A percentile compares a stretch with the other conserved stretches of the same genome.
Evolutionary conservation across 2,113 vertebrate genomes (phyloP).

Genomic region (Aplodontia rufa): DNA sequence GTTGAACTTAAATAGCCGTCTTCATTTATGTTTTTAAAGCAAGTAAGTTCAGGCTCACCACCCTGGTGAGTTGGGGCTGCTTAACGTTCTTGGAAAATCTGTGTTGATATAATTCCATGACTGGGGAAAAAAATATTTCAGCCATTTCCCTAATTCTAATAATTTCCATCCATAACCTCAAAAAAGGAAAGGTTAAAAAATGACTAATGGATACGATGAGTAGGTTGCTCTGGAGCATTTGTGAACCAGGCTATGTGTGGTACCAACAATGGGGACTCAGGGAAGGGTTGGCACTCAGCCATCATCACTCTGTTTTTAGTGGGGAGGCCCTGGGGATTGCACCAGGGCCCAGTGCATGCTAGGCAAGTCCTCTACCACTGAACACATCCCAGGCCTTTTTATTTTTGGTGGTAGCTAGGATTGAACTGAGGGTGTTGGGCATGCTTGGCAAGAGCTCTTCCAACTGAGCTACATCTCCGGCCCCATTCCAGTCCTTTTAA

Average conservation of each 20-base stretch:
- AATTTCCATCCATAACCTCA: constrained; percentile 63
- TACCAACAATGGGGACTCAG: neutral
- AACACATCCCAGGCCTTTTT: neutral
- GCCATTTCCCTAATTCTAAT: constrained; percentile 58
- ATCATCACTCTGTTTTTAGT: too few relatives aligned
- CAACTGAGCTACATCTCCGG: too few relatives aligned
- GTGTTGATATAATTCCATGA: constrained; percentile 52
- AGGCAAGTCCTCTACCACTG: neutral
- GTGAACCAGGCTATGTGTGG: neutral
- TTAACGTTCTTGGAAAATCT: constrained; percentile 52
- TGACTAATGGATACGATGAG: neutral
- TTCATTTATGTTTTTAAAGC: neutral
- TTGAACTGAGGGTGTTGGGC: too few relatives aligned
- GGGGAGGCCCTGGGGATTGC: too few relatives aligned
- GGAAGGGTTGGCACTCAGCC: rapidly evolving
- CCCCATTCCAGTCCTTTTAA: too few relatives aligned
- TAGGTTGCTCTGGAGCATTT: neutral
- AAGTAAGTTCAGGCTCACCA: neutral
- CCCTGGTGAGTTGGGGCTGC: too few relatives aligned
- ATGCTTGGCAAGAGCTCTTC: too few relatives aligned
- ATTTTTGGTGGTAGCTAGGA: too few relatives aligned
- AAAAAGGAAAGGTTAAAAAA: constrained; percentile 34
- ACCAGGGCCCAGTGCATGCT: neutral
- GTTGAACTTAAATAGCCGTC: constrained; percentile 4
- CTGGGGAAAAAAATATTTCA: constrained; percentile 67